Base-by-base conservation (phyloP, 1,140 invertebrate species). In the Eubasilissa regina region DNA sequence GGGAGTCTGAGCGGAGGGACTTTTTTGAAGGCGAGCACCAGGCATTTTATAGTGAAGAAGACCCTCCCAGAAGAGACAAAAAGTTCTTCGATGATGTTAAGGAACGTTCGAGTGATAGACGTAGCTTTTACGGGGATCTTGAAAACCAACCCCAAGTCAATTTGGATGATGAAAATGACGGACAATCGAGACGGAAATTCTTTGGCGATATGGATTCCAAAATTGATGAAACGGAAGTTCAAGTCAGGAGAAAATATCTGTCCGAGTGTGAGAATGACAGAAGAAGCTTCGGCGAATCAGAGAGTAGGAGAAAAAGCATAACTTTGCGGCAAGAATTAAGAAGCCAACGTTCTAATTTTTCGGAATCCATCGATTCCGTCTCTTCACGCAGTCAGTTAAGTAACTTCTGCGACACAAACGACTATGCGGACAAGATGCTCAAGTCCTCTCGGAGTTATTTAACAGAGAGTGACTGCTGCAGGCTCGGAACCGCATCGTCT, bases 361-460 rank as follows among this genome's bases (percentile, higher is more conserved):
- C 81, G 1, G 81, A 82, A 66, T 79, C 81, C 15, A 44, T 80
- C n/a, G 81, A 82, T 60, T 79, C 80, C 21, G 80, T 64, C 7
- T 80, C 81, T 4, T 82, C 81, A 10, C 53, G 81, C 6, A 79
- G 81, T 53, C 81, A 78, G 44, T 45, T 82, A 21, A 73, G 74
- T 10, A 80, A 77, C 66, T 56, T 77, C 11, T 56, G 64, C 43
- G 66, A 78, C 25, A 13, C 64, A 10, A 75, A 62, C 13, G 81
- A 82, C 60, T 82, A 79, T 60, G 81, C 81, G 0, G 81, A 82
- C 9, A 82, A 82, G 45, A 82, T 82, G 81, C 21, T 82, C 35
- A 80, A 80, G 35, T 82, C 81, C n/a, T 82, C 81, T 8, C 72
- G 81, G 58, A 80, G 78, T 35, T 82, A 82, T 78, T 60, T 82